A percentile compares a stretch with the other conserved stretches of the same genome.
Evolutionary conservation across 2,888 invertebrate species (phyloP).

Genomic region (Ormyrus rosae): DNA sequence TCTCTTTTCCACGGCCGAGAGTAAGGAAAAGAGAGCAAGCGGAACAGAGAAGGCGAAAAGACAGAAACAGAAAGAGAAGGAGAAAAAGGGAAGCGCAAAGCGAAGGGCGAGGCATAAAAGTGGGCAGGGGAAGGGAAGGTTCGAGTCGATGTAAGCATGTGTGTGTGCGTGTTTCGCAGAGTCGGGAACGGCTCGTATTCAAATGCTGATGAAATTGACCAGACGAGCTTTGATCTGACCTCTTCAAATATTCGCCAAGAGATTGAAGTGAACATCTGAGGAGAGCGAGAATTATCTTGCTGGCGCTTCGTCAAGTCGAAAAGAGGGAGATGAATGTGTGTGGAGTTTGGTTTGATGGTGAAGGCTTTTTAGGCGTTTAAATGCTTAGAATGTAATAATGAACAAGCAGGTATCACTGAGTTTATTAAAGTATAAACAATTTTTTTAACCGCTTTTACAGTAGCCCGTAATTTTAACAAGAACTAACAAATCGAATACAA

Average conservation of each 20-base stretch:
- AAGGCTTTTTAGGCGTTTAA: too few relatives aligned
- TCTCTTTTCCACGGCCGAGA: conserved; percentile 25
- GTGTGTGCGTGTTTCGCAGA: conserved; percentile 40
- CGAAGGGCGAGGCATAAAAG: conserved; percentile 30
- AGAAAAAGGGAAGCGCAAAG: conserved; percentile 51
- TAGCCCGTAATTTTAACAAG: too few relatives aligned
- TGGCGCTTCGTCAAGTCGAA: conserved; percentile 45
- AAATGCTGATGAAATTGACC: conserved; percentile 76
- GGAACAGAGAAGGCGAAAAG: conserved; percentile 26
- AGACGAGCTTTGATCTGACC: conserved; percentile 75
- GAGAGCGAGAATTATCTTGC: conserved; percentile 67
- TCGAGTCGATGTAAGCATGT: conserved; percentile 15
- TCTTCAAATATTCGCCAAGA: conserved; percentile 75
- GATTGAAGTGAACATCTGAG: conserved; percentile 75
- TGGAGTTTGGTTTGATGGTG: too few relatives aligned
- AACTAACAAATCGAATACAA: too few relatives aligned
- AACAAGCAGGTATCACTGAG: too few relatives aligned
- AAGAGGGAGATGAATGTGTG: conserved; percentile 49
- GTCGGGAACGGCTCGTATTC: conserved; percentile 68
- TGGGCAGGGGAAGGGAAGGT: conserved; percentile 41
- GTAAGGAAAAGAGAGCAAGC: conserved; percentile 12
- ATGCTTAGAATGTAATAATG: too few relatives aligned
- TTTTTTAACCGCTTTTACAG: too few relatives aligned
- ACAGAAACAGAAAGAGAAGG: conserved; percentile 54
- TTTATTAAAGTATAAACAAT: too few relatives aligned